These are phyloP conservation scores for Aphelocoma coerulescens DNA, from an alignment of 2,113 vertebrate species.

Conservation along the genomic window DNA sequence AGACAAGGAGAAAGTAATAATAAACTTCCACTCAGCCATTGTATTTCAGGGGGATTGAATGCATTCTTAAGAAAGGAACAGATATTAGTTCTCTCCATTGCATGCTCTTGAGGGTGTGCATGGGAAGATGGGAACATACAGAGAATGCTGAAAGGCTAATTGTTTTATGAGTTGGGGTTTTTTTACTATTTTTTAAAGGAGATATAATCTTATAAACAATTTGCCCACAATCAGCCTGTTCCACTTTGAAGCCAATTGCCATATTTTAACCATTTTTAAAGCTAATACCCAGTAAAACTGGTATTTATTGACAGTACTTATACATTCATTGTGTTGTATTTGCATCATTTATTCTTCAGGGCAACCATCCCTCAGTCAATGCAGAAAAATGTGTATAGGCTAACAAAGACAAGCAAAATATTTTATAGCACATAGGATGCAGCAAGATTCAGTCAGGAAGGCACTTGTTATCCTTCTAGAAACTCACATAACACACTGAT, in stretches of 20 bases:
- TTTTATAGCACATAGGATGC: not conserved
- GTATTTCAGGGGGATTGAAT: not conserved
- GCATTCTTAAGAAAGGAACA: conserved; percentile 16
- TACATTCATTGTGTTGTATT: not conserved
- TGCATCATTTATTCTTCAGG: not conserved
- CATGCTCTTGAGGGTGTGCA: not conserved
- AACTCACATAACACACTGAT: not conserved
- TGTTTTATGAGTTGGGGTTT: not conserved
- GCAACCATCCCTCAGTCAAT: not conserved
- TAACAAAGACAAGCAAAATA: not conserved
- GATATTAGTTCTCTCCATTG: not conserved
- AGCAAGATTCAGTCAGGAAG: not conserved
- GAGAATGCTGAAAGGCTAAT: not conserved
- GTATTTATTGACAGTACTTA: conserved; percentile 23
- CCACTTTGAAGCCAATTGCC: conserved; percentile 32
- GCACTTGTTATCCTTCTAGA: not conserved
- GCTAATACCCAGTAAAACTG: conserved; percentile 7
- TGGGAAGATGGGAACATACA: not conserved
- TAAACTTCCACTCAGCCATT: not conserved
- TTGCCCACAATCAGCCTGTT: conserved; percentile 21
- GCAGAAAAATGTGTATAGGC: not conserved
- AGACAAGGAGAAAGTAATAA: not conserved
- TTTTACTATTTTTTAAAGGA: not conserved
- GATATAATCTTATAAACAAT: conserved; percentile 30
- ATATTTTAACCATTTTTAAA: conserved; percentile 39